Base-by-base conservation (phyloP, 2,797 vertebrate genomes). In the Chelonia mydas region DNA sequence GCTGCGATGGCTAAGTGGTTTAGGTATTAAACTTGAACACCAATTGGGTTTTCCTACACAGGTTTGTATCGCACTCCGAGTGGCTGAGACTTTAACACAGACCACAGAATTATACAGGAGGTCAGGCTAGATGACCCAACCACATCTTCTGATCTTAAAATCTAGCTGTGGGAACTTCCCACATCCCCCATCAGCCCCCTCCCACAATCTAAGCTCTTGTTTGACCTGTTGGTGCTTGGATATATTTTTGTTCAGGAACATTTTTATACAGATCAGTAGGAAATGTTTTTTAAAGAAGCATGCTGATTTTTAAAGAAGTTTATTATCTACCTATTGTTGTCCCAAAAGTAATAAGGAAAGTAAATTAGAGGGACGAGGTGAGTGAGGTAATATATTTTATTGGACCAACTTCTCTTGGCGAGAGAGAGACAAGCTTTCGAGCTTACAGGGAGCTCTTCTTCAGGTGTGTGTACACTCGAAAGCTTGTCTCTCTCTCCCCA, bases 1-100 rank as follows among this genome's bases (percentile, higher is more conserved):
- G 37, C 50, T 65, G 16, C 19, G 57, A 83, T 79, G 57, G 79
- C 33, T 0, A 0, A 94, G 45, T 0, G 0, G 49, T 6, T 87
- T 49, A 89, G 84, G 33, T 49, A 27, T 74, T 68, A 45, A 23
- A 37, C 77, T 76, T 37, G 84, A 92, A 93, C 90, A 2, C 28
- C 86, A 93, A 47, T 1, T 57, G 13, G 7, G 78, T 45, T 80
- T 94, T 87, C 37, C 16, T 19, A 91, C 23, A 0, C 0, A 77
- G 88, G 33, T 82, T 84, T 84, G 68, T 49, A 5, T 90, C 8
- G 11, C 72, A 28, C 27, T 7, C 5, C 21, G 50, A 94, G 55
- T 3, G 88, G 13, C 33, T 28, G 6, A 6, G 59, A 55, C 2
- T 16, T 77, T 49, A 77, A 41, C 41, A 41, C 41, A 41, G 41